Conservation (phyloP, 1,140 invertebrate species). For the Drosophila paulistorum region DNA sequence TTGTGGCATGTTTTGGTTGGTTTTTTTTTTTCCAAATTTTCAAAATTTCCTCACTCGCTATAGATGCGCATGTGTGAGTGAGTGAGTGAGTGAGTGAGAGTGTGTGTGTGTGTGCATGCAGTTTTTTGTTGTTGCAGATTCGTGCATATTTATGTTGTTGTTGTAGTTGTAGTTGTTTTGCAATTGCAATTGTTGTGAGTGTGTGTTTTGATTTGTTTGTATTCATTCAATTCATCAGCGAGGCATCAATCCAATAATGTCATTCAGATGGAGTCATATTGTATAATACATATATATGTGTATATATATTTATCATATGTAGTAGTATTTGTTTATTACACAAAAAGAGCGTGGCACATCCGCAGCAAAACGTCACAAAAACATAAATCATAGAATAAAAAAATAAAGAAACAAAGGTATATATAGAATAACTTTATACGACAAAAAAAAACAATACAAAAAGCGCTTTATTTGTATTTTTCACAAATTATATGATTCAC, state of each 20-base stretch:
- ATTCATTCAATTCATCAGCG: slow-evolving; percentile 33
- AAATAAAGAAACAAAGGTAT: slow-evolving; percentile 39
- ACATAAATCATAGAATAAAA: slow-evolving; percentile 56
- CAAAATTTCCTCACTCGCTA: slow-evolving; percentile 25
- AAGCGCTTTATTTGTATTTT: not conserved
- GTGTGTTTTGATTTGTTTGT: not conserved
- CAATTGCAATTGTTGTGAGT: slow-evolving; percentile 35
- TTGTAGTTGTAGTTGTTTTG: slow-evolving; percentile 31
- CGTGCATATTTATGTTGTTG: slow-evolving; percentile 1
- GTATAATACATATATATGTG: slow-evolving; percentile 1
- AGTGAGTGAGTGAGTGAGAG: slow-evolving; percentile 36
- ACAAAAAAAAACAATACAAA: slow-evolving; percentile 30
- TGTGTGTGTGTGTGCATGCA: slow-evolving; percentile 18
- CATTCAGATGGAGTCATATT: slow-evolving; percentile 26
- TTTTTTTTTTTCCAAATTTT: slow-evolving; percentile 19
- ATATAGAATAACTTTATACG: slow-evolving; percentile 48
- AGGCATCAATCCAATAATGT: slow-evolving; percentile 14
- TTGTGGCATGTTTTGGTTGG: slow-evolving; percentile 71
- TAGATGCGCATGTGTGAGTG: slow-evolving; percentile 21
- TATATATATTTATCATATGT: slow-evolving; percentile 8
- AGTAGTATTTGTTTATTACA: slow-evolving; percentile 11
- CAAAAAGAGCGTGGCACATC: slow-evolving; percentile 25
- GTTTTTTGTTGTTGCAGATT: not conserved
- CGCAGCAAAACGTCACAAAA: slow-evolving; percentile 51
- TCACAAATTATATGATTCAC: not conserved